A percentile compares a stretch with the other conserved stretches of the same genome.
Conservation (phyloP, 2,113 vertebrate genomes). For the Coturnix japonica region DNA sequence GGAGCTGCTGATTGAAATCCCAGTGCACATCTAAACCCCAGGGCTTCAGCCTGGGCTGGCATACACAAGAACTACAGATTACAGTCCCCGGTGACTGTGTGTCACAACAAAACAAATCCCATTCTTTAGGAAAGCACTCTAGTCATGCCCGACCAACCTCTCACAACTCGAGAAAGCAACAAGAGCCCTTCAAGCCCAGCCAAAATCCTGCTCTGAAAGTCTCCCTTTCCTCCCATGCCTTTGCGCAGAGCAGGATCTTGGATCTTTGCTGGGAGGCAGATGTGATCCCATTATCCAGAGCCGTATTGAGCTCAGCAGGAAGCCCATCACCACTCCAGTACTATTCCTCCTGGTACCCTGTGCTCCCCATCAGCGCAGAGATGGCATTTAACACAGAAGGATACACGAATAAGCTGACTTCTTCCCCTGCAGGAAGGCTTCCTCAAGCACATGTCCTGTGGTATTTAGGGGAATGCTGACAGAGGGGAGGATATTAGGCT, state of each 20-base stretch:
- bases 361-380: not conserved
- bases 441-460: conserved; percentile 56
- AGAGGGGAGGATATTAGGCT: conserved; percentile 51
- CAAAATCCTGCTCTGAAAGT: not conserved
- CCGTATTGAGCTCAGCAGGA: accelerated
- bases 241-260: not conserved
- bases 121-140: not conserved
- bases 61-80: not conserved
- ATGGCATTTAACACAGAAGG: not conserved
- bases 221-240: not conserved
- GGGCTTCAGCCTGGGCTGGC: not conserved
- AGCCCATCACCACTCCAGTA: not conserved
- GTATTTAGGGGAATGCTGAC: not conserved
- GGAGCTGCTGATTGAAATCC: not conserved
- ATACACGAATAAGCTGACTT: not conserved
- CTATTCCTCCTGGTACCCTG: not conserved
- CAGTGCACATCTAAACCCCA: not conserved
- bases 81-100: too few relatives aligned
- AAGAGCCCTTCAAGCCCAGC: not conserved
- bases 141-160: accelerated
- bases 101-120: not conserved
- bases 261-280: not conserved
- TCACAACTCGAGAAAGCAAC: not conserved
- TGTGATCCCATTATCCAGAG: not conserved
- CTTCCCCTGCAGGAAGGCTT: not conserved